Evolutionary conservation across 2,113 vertebrate species (phyloP).

Genomic region (Salvelinus fontinalis): DNA sequence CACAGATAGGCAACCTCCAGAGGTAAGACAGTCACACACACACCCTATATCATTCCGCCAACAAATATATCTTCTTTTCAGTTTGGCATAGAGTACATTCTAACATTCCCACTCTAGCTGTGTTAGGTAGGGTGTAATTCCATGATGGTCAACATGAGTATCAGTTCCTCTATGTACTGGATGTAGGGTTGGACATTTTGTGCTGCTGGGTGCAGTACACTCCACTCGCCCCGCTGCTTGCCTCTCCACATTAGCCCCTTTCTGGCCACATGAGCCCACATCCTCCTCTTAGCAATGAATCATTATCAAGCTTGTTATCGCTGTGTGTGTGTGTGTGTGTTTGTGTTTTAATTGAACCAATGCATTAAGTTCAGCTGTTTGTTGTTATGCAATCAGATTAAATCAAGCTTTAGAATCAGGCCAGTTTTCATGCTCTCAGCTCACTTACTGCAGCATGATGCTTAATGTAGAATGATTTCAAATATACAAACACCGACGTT

Average conservation of each 20-base stretch:
- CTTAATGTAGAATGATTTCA: slow-evolving; percentile 17
- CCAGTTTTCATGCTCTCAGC: slow-evolving; percentile 33
- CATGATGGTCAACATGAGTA: background rate
- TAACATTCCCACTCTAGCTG: background rate
- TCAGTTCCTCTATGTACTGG: background rate
- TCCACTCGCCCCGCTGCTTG: background rate
- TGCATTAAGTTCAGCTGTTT: slow-evolving; percentile 30
- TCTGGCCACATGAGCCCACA: background rate
- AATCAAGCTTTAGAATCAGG: slow-evolving; percentile 31
- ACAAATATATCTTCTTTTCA: background rate
- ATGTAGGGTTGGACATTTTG: background rate
- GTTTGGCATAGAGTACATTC: background rate
- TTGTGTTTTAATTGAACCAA: background rate
- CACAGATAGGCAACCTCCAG: slow-evolving; percentile 82
- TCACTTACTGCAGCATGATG: background rate
- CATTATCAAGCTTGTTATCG: slow-evolving; percentile 9
- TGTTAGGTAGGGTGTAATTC: background rate
- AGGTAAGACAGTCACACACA: slow-evolving; percentile 72
- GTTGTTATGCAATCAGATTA: slow-evolving; percentile 38
- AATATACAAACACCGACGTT: slow-evolving; percentile 11
- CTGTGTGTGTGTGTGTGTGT: background rate
- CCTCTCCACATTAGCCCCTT: background rate
- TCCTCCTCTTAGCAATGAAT: background rate
- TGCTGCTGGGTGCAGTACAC: background rate
- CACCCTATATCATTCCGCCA: background rate